Conservation (phyloP, 2,888 invertebrate species). For the Hypselothyrea guttata region DNA sequence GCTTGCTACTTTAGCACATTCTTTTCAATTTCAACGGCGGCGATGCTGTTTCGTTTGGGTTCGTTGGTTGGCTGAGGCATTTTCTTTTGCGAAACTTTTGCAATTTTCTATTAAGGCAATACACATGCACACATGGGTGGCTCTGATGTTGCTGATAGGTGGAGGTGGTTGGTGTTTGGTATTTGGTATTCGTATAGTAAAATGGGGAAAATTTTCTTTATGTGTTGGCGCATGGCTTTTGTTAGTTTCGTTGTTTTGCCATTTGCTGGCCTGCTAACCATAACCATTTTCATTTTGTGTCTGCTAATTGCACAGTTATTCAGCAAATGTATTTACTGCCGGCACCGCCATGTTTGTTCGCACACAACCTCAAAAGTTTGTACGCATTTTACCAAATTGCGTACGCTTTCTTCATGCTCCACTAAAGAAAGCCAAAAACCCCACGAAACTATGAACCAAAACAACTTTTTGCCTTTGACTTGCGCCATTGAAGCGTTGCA, state of each 20-base stretch:
- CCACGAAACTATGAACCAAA: slow-evolving; percentile 10
- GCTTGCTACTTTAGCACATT: slow-evolving; percentile 76
- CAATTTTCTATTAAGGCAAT: slow-evolving; percentile 78
- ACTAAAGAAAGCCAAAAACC: slow-evolving; percentile 9
- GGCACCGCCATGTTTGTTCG: slow-evolving; percentile 67
- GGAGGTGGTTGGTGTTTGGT: slow-evolving; percentile 21
- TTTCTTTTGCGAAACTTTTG: slow-evolving; percentile 78
- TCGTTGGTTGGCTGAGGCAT: slow-evolving; percentile 69
- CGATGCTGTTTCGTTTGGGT: slow-evolving; percentile 54
- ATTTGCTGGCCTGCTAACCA: slow-evolving; percentile 25
- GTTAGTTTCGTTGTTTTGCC: slow-evolving; percentile 57
- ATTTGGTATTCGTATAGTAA: slow-evolving; percentile 63
- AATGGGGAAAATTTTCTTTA: slow-evolving; percentile 73
- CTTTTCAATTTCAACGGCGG: slow-evolving; percentile 74
- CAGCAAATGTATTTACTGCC: slow-evolving; percentile 73
- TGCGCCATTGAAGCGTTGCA: slow-evolving; percentile 51
- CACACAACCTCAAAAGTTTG: slow-evolving; percentile 69
- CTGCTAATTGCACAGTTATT: slow-evolving; percentile 61
- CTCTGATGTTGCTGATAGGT: slow-evolving; percentile 23
- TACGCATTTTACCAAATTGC: slow-evolving; percentile 73
- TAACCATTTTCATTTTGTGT: slow-evolving; percentile 13
- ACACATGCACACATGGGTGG: slow-evolving; percentile 62
- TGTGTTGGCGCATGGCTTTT: slow-evolving; percentile 68
- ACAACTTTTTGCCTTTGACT: slow-evolving; percentile 60
- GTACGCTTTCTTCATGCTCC: slow-evolving; percentile 53